Percentiles rank a stretch among this genome's conserved stretches.
Evolutionary conservation across 2,113 vertebrate species (phyloP).

Genomic region (Cricetomys ansorgei): DNA sequence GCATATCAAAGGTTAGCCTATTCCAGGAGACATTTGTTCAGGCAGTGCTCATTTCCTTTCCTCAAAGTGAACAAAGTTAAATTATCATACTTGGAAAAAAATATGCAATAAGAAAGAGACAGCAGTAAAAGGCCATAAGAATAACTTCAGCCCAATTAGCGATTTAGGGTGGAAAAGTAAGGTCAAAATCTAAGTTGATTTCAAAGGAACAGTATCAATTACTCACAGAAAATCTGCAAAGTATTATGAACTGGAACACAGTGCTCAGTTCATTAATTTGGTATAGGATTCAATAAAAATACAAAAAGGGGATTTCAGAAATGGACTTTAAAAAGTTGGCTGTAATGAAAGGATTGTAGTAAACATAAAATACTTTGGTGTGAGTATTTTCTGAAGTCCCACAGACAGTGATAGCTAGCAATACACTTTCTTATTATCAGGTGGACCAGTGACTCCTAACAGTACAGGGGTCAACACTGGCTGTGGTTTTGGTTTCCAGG

Average conservation of each 20-base stretch:
- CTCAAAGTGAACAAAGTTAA: slow-evolving; percentile 48
- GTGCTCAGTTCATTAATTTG: neutral
- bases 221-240: slow-evolving; percentile 35
- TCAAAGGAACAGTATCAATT: neutral
- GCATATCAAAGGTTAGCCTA: neutral
- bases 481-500: neutral
- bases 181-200: slow-evolving; percentile 36
- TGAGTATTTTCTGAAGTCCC: neutral
- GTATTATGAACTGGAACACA: neutral
- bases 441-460: neutral
- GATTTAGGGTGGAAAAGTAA: slow-evolving; percentile 18
- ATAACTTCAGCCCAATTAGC: slow-evolving; percentile 49
- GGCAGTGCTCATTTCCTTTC: slow-evolving; percentile 56
- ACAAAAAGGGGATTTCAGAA: slow-evolving; percentile 10
- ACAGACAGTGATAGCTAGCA: neutral
- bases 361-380: neutral
- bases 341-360: neutral
- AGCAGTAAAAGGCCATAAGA: slow-evolving; percentile 50
- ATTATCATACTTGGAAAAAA: slow-evolving; percentile 13
- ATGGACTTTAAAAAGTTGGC: neutral
- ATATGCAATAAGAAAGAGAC: slow-evolving; percentile 23
- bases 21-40: slow-evolving; percentile 19
- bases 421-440: neutral
- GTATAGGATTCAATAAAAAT: neutral
- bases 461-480: neutral